These are phyloP conservation scores for Dermolepida albohirtum DNA, from an alignment of 2,888 invertebrate species.

Conservation along the genomic window DNA sequence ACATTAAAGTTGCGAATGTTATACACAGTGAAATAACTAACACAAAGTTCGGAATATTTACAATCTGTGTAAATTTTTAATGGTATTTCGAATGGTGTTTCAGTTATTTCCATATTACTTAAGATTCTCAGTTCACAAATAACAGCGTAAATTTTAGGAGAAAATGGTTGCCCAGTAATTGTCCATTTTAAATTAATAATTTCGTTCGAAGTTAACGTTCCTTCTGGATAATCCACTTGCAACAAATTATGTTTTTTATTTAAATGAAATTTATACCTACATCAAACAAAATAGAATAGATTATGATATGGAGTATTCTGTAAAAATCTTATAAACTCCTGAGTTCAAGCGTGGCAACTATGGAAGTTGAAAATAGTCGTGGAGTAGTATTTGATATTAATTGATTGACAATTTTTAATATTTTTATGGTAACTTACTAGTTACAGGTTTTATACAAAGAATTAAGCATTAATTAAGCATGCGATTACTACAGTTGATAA, in stretches of 20 bases:
- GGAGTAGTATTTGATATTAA: too few species aligned
- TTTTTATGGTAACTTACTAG: too few species aligned
- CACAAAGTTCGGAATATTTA: conserved; percentile 49
- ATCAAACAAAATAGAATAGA: conserved; percentile 41
- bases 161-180: conserved; percentile 39
- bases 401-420: too few species aligned
- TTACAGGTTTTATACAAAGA: too few species aligned
- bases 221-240: conserved; percentile 26
- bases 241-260: conserved; percentile 4
- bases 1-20: neutral
- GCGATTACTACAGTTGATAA: too few species aligned
- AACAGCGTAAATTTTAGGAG: conserved; percentile 28
- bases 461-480: too few species aligned
- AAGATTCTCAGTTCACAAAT: conserved; percentile 42
- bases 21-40: conserved; percentile 33
- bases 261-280: conserved; percentile 31
- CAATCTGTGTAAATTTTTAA: conserved; percentile 45
- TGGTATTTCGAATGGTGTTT: conserved; percentile 36
- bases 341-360: too few species aligned
- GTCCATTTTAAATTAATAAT: conserved; percentile 22
- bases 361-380: too few species aligned
- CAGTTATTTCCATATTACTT: conserved; percentile 32
- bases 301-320: conserved; percentile 42
- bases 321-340: conserved; percentile 44
- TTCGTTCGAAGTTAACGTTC: conserved; percentile 35